Base-by-base conservation (phyloP, 2,797 vertebrate species). In the Amblyraja radiata region DNA sequence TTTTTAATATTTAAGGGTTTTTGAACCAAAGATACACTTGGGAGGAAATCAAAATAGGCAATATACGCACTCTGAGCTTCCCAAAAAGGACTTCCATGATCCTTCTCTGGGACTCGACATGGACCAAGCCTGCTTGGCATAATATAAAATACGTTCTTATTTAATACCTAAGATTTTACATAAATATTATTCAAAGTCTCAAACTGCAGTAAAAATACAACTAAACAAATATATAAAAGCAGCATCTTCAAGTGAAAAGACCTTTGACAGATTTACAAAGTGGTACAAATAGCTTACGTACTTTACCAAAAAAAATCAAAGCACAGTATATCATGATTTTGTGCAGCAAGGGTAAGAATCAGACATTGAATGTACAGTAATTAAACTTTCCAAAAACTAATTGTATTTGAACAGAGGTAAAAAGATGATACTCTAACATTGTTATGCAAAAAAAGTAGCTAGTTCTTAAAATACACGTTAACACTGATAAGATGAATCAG, bases 181-280 rank as follows among this genome's bases (percentile, higher is more conserved):
- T 92, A 92, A 92, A 92, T 92, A 92, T 92, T 92, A 92, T 92
- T 92, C 90, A 73, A 92, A 76, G 71, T 92, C 7, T 92, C 73
- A 92, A 76, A 92, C 90, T 76, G 90, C 90, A 92, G 90, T 92
- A 92, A 92, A 92, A 92, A 92, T 92, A 92, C 90, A 92, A 92
- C 90, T 92, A 92, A 73, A 92, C 90, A 92, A 91, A 92, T 73
- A 92, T 92, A 92, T 92, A 54, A 92, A 92, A 92, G 90, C 90
- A 92, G 90, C 90, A 92, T 92, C 39, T 74, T 92, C 90, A 46
- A 74, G 90, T 92, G 90, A 76, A 92, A 92, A 92, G 90, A 92
- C 90, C 71, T 74, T 76, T 74, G 90, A 92, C 71, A 54, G 90
- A 91, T 76, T 92, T 76, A 92, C 46, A 92, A 54, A 92, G 90